Evolutionary conservation across 1,140 invertebrate genomes (phyloP).

Genomic region (Orius insidiosus): DNA sequence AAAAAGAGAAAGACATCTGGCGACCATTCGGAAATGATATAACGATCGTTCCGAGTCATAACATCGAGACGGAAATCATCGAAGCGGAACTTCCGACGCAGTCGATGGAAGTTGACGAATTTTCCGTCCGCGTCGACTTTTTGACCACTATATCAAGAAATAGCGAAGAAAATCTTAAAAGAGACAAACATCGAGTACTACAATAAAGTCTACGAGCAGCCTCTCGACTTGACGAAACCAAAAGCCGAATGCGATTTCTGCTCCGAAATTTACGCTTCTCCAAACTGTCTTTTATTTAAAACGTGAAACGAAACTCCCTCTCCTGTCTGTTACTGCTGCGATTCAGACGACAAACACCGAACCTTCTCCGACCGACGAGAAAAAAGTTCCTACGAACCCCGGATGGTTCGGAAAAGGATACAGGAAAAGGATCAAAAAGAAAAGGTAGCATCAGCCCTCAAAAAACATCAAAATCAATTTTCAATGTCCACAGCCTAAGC

Average conservation of each 20-base stretch:
- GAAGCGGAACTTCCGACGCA: conserved; percentile 6
- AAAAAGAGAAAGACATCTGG: conserved; percentile 16
- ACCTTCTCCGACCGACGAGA: conserved; percentile 17
- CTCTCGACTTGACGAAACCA: conserved; percentile 16
- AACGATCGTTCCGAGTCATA: conserved; percentile 8
- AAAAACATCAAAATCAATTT: background rate
- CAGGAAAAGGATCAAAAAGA: conserved; percentile 32
- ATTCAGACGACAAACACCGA: conserved; percentile 25
- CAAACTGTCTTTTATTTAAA: conserved; percentile 17
- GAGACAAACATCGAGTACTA: conserved; percentile 31
- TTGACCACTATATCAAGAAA: conserved; percentile 16
- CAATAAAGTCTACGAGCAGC: conserved; percentile 13
- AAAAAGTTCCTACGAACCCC: conserved; percentile 31
- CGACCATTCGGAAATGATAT: conserved; percentile 11
- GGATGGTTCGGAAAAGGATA: conserved; percentile 47
- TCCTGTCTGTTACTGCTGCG: conserved; percentile 35
- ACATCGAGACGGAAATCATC: background rate
- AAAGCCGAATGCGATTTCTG: conserved; percentile 16
- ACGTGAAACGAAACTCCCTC: conserved; percentile 13
- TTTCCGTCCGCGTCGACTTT: conserved; percentile 14
- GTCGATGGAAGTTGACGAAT: conserved; percentile 6
- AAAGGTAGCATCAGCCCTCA: conserved; percentile 27
- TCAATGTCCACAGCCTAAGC: no score
- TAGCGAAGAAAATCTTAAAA: conserved; percentile 25
- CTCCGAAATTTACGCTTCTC: conserved; percentile 9